These are phyloP conservation scores for Pheucticus melanocephalus DNA, from an alignment of 2,113 vertebrate genomes.

Conservation along the genomic window DNA sequence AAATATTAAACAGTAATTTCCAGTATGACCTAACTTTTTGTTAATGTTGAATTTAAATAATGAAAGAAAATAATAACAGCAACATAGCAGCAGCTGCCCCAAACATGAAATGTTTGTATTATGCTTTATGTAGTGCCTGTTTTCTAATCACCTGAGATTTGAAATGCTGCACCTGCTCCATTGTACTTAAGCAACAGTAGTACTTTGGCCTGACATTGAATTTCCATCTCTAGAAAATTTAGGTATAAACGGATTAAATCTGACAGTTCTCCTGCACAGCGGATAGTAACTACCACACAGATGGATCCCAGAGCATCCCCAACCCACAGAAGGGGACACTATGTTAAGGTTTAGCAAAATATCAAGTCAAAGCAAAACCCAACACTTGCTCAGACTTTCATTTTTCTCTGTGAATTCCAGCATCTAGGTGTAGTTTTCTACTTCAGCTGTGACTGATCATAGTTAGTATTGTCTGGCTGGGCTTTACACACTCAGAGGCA, in stretches of 20 bases:
- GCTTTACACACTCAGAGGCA: background rate
- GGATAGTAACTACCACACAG: background rate
- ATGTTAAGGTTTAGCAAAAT: background rate
- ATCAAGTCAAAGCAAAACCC: background rate
- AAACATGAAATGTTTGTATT: background rate
- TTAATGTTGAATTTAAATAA: slow-evolving; percentile 1
- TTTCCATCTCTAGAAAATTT: background rate
- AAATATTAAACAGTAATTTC: slow-evolving; percentile 2
- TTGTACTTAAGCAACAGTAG: background rate
- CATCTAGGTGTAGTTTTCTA: background rate
- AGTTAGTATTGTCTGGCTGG: background rate
- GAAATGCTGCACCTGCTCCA: background rate
- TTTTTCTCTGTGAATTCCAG: background rate
- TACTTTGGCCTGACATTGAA: background rate
- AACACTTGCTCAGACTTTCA: background rate
- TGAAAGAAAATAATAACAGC: background rate
- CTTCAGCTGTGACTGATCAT: background rate
- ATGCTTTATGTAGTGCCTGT: background rate
- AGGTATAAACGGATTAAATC: background rate
- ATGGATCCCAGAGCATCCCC: background rate
- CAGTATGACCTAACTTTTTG: background rate
- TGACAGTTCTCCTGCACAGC: slow-evolving; percentile 9
- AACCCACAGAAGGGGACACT: background rate
- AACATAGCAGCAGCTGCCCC: background rate
- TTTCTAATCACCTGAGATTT: background rate